Conservation (phyloP, 2,113 vertebrate genomes). For the Pelodiscus sinensis region DNA sequence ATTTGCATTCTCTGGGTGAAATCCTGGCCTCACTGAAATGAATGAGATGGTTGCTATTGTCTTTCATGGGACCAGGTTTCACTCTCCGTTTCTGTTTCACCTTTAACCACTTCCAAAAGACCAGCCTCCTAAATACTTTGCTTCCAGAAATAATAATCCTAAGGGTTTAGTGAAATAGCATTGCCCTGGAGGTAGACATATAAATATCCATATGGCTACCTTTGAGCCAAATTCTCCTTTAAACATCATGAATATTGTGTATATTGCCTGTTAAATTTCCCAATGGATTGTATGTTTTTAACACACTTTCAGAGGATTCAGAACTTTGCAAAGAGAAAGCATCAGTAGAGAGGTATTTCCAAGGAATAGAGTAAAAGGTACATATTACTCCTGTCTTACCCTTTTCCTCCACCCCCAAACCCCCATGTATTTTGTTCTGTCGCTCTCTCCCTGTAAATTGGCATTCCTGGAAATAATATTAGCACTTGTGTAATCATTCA, state of each 20-base stretch:
- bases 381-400: not conserved
- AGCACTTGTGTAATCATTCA: not conserved
- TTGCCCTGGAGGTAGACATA: no score
- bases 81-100: not conserved
- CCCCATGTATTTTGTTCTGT: not conserved
- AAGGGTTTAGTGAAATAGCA: not conserved
- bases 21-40: not conserved
- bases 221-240: not conserved
- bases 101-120: not conserved
- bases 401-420: not conserved
- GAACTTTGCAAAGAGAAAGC: not conserved
- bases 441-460: not conserved
- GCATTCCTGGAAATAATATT: not conserved
- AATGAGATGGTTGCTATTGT: not conserved
- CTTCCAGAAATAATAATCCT: not conserved
- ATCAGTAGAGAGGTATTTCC: not conserved
- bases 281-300: not conserved
- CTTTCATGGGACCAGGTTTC: not conserved
- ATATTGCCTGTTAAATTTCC: not conserved
- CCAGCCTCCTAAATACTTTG: not conserved
- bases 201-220: not conserved
- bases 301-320: not conserved
- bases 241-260: not conserved
- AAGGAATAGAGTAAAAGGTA: not conserved
- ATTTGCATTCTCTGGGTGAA: not conserved